These are phyloP conservation scores for Steatocranus sp. DNA, from an alignment of 2,797 vertebrate genomes.

Conservation along the genomic window DNA sequence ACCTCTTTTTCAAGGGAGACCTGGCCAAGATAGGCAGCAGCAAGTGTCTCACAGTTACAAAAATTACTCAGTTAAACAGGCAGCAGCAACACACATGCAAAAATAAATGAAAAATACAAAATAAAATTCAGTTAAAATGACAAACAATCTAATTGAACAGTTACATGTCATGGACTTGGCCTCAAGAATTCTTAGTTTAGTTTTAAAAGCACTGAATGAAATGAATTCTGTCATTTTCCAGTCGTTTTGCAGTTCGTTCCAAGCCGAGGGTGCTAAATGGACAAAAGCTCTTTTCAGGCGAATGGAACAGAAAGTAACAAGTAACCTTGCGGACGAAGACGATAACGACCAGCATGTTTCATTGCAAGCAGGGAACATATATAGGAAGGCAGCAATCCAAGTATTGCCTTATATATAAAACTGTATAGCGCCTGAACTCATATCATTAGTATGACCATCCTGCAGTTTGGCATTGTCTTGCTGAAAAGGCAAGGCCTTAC, in stretches of 20 bases:
- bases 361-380: not conserved
- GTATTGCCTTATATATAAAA: not conserved
- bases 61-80: not conserved
- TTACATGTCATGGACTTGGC: not conserved
- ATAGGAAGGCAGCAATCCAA: not conserved
- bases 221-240: not conserved
- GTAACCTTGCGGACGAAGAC: not conserved
- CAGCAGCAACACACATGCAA: not conserved
- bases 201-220: not conserved
- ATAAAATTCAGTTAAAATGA: not conserved
- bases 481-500: not conserved
- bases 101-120: not conserved
- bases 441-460: not conserved
- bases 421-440: not conserved
- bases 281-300: not conserved
- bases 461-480: not conserved
- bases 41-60: not conserved
- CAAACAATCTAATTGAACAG: not conserved
- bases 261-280: not conserved
- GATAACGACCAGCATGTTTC: not conserved
- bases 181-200: not conserved
- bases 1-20: not conserved
- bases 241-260: not conserved
- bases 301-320: not conserved
- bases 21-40: not conserved